Conservation (phyloP, 2,113 vertebrate genomes). For the Struthidea cinerea region DNA sequence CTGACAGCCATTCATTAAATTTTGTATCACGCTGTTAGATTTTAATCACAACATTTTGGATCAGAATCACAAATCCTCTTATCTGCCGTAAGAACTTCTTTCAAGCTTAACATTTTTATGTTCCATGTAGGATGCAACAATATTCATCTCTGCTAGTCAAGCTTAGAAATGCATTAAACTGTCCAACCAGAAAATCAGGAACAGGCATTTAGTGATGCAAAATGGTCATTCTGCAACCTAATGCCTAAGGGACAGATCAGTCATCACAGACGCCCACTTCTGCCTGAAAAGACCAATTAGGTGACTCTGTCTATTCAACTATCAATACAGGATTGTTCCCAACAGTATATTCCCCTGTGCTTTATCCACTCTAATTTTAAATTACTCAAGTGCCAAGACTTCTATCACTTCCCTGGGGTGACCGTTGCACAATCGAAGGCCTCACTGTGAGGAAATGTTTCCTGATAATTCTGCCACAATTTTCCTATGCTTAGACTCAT, state of each 20-base stretch:
- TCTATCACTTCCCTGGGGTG: conserved; percentile 57
- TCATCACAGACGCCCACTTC: conserved; percentile 56
- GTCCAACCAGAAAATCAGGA: conserved; percentile 64
- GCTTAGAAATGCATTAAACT: conserved; percentile 65
- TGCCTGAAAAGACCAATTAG: conserved; percentile 65
- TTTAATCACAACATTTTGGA: conserved; percentile 49
- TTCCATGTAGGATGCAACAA: conserved; percentile 43
- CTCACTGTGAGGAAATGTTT: conserved; percentile 45
- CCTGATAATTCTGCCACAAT: conserved; percentile 39
- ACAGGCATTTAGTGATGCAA: conserved; percentile 65
- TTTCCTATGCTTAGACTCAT: not conserved
- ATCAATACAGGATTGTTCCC: conserved; percentile 61
- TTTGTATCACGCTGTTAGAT: conserved; percentile 44
- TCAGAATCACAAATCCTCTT: conserved; percentile 54
- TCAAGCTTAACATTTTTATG: conserved; percentile 52
- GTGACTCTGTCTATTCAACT: conserved; percentile 59
- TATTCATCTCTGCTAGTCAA: conserved; percentile 59
- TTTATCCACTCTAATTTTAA: conserved; percentile 64
- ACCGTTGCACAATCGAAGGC: conserved; percentile 34
- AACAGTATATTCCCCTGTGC: conserved; percentile 58
- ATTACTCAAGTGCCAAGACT: conserved; percentile 65
- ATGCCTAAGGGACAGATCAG: conserved; percentile 62
- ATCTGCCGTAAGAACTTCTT: conserved; percentile 26
- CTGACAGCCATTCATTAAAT: conserved; percentile 12
- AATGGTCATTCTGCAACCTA: conserved; percentile 59